Percentiles rank a stretch among this genome's conserved stretches.
Evolutionary conservation across 37 sponge, comb jelly and placozoan species (phyloP).

Genomic region (Oopsacas minuta): DNA sequence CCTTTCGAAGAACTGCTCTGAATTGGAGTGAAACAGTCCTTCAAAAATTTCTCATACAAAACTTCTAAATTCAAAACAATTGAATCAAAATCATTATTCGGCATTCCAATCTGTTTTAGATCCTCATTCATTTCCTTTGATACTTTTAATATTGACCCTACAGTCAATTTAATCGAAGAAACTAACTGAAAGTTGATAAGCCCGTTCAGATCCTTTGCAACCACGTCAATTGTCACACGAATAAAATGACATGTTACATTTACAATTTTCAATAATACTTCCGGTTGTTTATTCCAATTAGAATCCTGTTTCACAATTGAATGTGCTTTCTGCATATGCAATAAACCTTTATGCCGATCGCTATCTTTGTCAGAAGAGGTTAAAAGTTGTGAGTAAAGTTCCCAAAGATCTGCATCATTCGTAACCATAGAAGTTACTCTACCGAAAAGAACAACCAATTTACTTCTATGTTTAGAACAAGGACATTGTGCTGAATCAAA

Average conservation of each 20-base stretch:
- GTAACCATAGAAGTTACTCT: background rate
- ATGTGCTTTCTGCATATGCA: conserved; percentile 6
- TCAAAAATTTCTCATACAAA: background rate
- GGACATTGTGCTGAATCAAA: background rate
- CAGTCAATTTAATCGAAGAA: background rate
- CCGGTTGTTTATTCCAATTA: conserved; percentile 6
- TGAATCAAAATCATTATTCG: background rate
- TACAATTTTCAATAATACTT: conserved; percentile 3
- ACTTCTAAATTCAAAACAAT: background rate
- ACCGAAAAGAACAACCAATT: conserved; percentile 9
- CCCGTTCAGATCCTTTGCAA: background rate
- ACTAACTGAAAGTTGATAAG: background rate
- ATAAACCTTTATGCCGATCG: background rate
- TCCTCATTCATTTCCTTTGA: background rate
- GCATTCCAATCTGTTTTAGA: background rate
- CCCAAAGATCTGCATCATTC: background rate
- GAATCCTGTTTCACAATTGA: background rate
- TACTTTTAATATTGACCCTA: background rate
- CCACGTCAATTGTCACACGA: background rate
- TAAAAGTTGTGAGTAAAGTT: background rate
- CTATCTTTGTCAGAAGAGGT: background rate
- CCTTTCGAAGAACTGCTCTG: background rate
- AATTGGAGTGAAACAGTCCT: background rate
- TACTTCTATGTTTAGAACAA: background rate
- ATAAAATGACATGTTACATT: background rate